A percentile compares a stretch with the other conserved stretches of the same genome.
These are phyloP conservation scores for Marasmarcha lunaedactyla DNA, from an alignment of 2,888 invertebrate species.

Conservation along the genomic window DNA sequence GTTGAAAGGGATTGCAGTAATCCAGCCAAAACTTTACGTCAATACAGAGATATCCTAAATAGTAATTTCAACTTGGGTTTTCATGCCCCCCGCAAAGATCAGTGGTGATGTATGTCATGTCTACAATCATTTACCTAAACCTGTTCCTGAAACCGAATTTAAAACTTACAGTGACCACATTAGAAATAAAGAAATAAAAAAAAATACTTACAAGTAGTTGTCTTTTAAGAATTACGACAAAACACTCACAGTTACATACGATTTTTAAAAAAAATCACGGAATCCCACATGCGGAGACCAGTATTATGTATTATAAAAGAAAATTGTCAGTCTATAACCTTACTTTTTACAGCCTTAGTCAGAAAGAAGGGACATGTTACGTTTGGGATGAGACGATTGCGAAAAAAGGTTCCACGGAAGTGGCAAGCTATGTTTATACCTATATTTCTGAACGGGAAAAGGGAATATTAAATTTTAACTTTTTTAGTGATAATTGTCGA, in stretches of 20 bases:
- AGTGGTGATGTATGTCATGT: too few relatives aligned
- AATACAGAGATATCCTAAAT: neutral
- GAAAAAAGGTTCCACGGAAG: constrained; percentile 4
- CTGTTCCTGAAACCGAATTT: too few relatives aligned
- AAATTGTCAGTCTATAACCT: too few relatives aligned
- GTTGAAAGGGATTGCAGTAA: neutral
- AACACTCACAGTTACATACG: too few relatives aligned
- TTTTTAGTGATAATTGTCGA: too few relatives aligned
- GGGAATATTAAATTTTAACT: too few relatives aligned
- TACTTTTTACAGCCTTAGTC: too few relatives aligned
- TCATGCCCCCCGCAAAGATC: too few relatives aligned
- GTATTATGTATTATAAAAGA: constrained; percentile 3
- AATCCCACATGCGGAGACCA: constrained; percentile 1
- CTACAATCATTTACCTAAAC: constrained; percentile 1
- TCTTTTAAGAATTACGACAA: neutral
- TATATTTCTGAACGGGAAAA: too few relatives aligned
- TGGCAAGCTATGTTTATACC: neutral
- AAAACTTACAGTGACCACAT: too few relatives aligned
- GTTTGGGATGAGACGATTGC: constrained; percentile 3
- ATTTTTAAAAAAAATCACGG: constrained; percentile 4
- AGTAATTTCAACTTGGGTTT: too few relatives aligned
- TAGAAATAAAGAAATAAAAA: neutral
- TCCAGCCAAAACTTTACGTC: neutral
- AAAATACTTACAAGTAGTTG: neutral
- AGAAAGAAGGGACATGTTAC: too few relatives aligned